Base-by-base conservation (phyloP, 1,140 invertebrate species). In the Nasonia vitripennis region DNA sequence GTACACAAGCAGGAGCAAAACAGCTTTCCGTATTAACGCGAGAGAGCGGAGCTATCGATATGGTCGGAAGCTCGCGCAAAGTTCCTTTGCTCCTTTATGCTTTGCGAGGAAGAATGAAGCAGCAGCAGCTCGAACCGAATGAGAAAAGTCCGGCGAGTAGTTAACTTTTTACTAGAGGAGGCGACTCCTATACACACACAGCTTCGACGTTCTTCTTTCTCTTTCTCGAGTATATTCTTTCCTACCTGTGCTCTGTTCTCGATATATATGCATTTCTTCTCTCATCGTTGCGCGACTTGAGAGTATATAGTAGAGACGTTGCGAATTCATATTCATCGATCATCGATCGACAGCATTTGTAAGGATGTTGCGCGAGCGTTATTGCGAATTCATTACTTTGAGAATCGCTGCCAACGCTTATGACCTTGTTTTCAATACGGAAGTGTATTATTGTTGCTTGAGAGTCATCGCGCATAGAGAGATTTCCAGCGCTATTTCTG, bases 121-220 rank as follows among this genome's bases (percentile, higher is more conserved):
- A n/a, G 71, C 27, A n/a, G n/a, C 5, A 73, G 79, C 45, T 55
- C n/a, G 48, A 55, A n/a, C 48, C 34, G 73, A 70, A 83, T 68
- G 34, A 70, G 55, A 70, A 83, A 83, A 83, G 82, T 83, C 82
- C 41, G 34, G 9, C n/a, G 82, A 20, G 82, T 37, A 83, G 82
- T 83, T 83, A 83, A 83, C 73, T 83, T 83, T 83, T 83, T 83
- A 83, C 37, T 78, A 20, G 34, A 37, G 73, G 37, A 7, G 75
- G 27, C 31, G 23, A 62, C 12, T 12, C 7, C 77, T 78, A 78
- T n/a, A 14, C 11, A 11, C n/a, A 62, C 31, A 37, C 62, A n/a
- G 51, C 62, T 80, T 45, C 17, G 67, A 31, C 70, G 23, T 31
- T 34, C 73, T 75, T 75, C 73, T 45, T 75, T 23, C 45, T 51